Evolutionary conservation across 2,113 vertebrate genomes (phyloP), one percentile per base, ranked within the genome.

Genomic region (Dromaius novaehollandiae): DNA sequence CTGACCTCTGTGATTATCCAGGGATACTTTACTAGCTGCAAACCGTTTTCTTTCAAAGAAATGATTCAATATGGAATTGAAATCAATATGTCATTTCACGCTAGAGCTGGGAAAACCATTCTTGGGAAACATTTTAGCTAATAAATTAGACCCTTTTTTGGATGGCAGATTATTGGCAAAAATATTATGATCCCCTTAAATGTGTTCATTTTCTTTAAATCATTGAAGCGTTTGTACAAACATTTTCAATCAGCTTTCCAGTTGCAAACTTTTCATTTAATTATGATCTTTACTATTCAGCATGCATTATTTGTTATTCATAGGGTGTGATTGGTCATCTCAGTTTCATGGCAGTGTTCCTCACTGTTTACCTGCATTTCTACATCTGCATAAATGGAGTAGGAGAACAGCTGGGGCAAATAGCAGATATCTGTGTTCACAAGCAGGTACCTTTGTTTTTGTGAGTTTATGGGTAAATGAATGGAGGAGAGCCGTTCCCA

Each of bases 1-100:
- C 65, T 80, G 85, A 96, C 94, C 50, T 92, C 69, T 82, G 42
- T 88, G 83, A 92, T 96, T 95, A 81, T 82, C 75, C 48, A 82
- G 79, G 20, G 70, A 40, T 86, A 77, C 94, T 93, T 87, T 90
- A 94, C 28, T 87, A 91, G 46, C 75, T 71, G 75, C 22, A 88
- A 60, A 70, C 30, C 21, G 66, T 40, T 95, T 97, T 94, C 76
- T 95, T 88, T 90, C 73, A 91, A 74, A 87, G 18, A 20, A 82
- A 69, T 48, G 80, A 92, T 93, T 90, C 78, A 75, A 65, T 70
- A 64, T 38, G n/a, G 46, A 94, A 94, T 68, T 88, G 12, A 98
- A 94, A 96, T 95, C 38, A 73, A 2, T 92, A 61, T 60, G 56
- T 63, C 42, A 70, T 87, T 97, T 96, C 55, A 82, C 0, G 0